A percentile compares a stretch with the other conserved stretches of the same genome.
These are phyloP conservation scores for Nasua narica DNA, from an alignment of 2,797 vertebrate genomes.

Conservation along the genomic window DNA sequence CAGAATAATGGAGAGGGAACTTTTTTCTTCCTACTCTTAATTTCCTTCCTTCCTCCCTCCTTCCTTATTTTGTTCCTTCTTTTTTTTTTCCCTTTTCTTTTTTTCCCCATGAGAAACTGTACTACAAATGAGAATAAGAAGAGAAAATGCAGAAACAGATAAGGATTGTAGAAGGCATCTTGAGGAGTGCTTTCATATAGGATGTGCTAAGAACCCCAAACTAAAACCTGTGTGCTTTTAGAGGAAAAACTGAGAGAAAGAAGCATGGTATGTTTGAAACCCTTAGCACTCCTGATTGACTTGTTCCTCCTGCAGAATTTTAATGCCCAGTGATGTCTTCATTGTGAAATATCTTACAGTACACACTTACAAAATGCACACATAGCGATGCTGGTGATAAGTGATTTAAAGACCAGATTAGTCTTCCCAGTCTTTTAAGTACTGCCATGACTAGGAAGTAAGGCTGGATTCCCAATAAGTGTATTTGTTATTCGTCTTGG, in stretches of 20 bases:
- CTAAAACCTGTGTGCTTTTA: neutral
- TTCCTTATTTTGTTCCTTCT: neutral
- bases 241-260: too few relatives aligned
- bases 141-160: neutral
- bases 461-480: conserved; percentile 61
- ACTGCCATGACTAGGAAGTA: conserved; percentile 60
- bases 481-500: conserved; percentile 67
- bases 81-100: neutral
- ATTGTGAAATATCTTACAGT: conserved; percentile 18
- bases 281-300: neutral
- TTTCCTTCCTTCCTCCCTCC: neutral
- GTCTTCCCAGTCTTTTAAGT: conserved; percentile 66
- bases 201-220: neutral
- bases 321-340: neutral
- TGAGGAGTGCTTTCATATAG: neutral
- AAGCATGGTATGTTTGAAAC: neutral
- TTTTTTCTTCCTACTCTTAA: neutral
- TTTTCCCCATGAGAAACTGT: neutral
- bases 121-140: neutral
- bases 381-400: conserved; percentile 40
- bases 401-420: conserved; percentile 70
- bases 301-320: neutral
- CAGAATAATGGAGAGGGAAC: neutral
- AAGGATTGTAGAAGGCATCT: neutral
- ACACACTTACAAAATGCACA: neutral